Conservation (phyloP, 2,113 vertebrate species). For the Urocolius indicus region DNA sequence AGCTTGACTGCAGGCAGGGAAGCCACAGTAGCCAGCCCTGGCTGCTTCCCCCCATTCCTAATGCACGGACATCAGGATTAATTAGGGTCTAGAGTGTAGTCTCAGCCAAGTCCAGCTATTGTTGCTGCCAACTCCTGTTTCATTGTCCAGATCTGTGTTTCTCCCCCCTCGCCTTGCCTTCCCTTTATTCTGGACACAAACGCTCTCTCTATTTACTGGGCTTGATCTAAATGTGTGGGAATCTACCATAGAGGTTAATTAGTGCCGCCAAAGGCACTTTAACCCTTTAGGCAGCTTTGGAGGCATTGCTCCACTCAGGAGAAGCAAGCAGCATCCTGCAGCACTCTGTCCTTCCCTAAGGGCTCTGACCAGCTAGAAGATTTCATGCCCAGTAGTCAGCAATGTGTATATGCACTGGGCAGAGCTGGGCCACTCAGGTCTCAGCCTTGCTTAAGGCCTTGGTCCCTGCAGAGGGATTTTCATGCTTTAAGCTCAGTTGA, state of each 20-base stretch:
- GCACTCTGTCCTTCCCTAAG: neutral
- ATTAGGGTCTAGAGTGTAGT: neutral
- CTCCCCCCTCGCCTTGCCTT: neutral
- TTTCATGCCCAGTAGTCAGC: neutral
- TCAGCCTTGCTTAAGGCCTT: neutral
- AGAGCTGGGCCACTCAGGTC: neutral
- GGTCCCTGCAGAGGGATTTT: neutral
- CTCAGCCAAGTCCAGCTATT: slow-evolving; percentile 20
- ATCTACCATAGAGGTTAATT: slow-evolving; percentile 60
- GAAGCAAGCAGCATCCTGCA: neutral
- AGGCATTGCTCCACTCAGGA: neutral
- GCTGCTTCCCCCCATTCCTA: neutral
- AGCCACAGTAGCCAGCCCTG: neutral
- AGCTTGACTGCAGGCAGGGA: neutral
- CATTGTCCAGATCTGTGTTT: slow-evolving; percentile 27
- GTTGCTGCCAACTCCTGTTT: slow-evolving; percentile 46
- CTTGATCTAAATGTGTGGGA: slow-evolving; percentile 51
- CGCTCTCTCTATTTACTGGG: neutral
- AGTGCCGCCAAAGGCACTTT: slow-evolving; percentile 19
- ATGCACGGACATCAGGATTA: slow-evolving; percentile 19
- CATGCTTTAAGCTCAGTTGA: neutral
- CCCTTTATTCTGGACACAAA: slow-evolving; percentile 41
- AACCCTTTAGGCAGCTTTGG: slow-evolving; percentile 33
- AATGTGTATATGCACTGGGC: neutral
- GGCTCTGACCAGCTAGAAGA: too few species aligned